Evolutionary conservation across 2,797 vertebrate species (phyloP), one percentile per base, ranked within the genome.

Genomic region (Sebastes taczanowskii): DNA sequence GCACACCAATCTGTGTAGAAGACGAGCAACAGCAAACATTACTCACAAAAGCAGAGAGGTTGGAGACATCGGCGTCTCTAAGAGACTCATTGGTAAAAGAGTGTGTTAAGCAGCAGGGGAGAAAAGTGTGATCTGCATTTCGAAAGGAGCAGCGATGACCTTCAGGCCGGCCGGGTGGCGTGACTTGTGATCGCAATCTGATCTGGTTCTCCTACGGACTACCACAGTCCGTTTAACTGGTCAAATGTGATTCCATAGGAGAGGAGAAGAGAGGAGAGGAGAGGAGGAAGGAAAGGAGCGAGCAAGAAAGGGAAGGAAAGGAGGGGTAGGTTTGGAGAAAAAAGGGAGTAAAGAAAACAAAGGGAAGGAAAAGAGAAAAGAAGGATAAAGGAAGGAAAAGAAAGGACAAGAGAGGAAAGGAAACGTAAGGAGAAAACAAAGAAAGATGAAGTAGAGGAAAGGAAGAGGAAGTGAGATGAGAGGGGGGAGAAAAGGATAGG

Each of bases 1-100:
- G 77, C 5, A 11, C 79, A 46, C 5, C 55, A 55, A 75, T 81
- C 79, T 60, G 77, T 76, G 75, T 7, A 29, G 25, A 56, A 66
- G 2, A 56, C 52, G 14, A 82, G 46, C 29, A 77, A 76, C 16
- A 25, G 13, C 68, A 74, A 81, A 68, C 74, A 73, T 59, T 69
- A 81, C 59, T 80, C 71, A 69, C 30, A 78, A 74, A 78, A 72
- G 1, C 59, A 55, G 42, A 71, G 71, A 70, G 38, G 73, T n/a
- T 74, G 66, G 72, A 23, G 9, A 84, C 72, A 46, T 79, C 61
- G 30, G 73, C 3, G 4, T 32, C 67, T 81, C 66, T 34, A 23
- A 56, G 63, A 71, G 18, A 63, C 30, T 55, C 53, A 29, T 10
- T 63, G 68, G 71, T 68, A 66, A 75, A 74, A 66, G 53, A 74